These are phyloP conservation scores for Anableps anableps DNA, from an alignment of 2,797 vertebrate species.

Conservation along the genomic window DNA sequence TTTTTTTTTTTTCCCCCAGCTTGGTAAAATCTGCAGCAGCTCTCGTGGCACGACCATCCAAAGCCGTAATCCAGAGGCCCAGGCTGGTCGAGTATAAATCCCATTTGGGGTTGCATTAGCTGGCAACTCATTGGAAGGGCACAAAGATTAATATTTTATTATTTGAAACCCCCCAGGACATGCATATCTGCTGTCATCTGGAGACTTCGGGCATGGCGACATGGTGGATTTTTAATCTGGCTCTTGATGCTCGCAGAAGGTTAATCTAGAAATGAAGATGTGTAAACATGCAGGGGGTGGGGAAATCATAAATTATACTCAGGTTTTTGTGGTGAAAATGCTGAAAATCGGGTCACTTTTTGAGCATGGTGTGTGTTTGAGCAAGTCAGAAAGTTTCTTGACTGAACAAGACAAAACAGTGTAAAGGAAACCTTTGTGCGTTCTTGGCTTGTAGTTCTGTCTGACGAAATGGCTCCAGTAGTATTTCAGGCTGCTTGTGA, in stretches of 20 bases:
- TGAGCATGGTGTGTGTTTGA: not conserved
- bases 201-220: constrained; percentile 34
- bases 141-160: constrained; percentile 54
- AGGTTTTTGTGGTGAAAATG: constrained; percentile 4
- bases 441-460: constrained; percentile 1
- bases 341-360: not conserved
- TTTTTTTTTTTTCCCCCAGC: constrained; percentile 42
- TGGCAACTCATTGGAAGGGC: constrained; percentile 54
- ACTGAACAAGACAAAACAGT: too few species aligned
- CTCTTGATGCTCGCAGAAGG: not conserved
- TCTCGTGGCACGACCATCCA: constrained; percentile 61
- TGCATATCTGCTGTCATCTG: constrained; percentile 54
- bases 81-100: constrained; percentile 68
- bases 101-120: constrained; percentile 54
- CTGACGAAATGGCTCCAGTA: constrained; percentile 4
- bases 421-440: not conserved
- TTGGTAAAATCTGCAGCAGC: constrained; percentile 63
- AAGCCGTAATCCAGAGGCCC: constrained; percentile 73
- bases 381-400: not conserved
- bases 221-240: constrained; percentile 51
- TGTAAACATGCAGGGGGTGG: not conserved
- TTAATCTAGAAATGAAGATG: not conserved
- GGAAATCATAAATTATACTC: not conserved
- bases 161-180: constrained; percentile 53
- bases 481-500: not conserved